Evolutionary conservation across 23 tunicate genomes (phyloP).

Genomic region (Corella eumyota): DNA sequence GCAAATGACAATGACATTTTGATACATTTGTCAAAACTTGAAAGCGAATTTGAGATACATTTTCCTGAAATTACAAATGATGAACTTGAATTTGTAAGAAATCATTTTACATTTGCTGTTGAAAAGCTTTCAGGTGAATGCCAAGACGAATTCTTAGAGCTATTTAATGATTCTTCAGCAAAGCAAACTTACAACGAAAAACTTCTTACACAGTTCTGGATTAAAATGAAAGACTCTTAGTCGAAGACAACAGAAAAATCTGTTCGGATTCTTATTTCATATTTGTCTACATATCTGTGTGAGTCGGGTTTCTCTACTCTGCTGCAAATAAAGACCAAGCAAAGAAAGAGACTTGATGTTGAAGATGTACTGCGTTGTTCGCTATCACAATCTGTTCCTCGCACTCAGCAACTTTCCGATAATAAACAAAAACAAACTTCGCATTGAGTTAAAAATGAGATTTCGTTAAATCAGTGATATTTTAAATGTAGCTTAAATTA

Average conservation of each 20-base stretch:
- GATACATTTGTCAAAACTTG: conserved; percentile 18
- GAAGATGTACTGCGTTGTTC: conserved; percentile 46
- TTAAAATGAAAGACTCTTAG: conserved; percentile 32
- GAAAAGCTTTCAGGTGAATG: conserved; percentile 45
- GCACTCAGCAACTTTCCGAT: conserved; percentile 39
- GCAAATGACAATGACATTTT: conserved; percentile 10
- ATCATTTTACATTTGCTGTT: conserved; percentile 37
- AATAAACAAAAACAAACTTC: conserved; percentile 33
- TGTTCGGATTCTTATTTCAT: conserved; percentile 30
- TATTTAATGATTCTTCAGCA: conserved; percentile 42
- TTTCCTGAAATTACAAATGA: conserved; percentile 33
- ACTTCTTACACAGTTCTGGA: conserved; percentile 37
- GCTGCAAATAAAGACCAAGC: conserved; percentile 39
- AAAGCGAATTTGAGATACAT: conserved; percentile 36
- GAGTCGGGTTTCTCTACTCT: conserved; percentile 53
- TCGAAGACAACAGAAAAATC: conserved; percentile 28
- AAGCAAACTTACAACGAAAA: conserved; percentile 24
- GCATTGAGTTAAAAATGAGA: conserved; percentile 9
- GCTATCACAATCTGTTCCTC: conserved; percentile 32
- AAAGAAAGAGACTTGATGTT: conserved; percentile 40
- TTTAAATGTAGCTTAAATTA: too few species aligned
- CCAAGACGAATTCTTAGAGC: conserved; percentile 56
- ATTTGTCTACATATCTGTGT: conserved; percentile 37
- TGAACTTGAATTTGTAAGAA: conserved; percentile 27
- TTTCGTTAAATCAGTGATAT: conserved; percentile 9